Conservation (phyloP, 2,888 invertebrate genomes). For the Leucophenga maculata region DNA sequence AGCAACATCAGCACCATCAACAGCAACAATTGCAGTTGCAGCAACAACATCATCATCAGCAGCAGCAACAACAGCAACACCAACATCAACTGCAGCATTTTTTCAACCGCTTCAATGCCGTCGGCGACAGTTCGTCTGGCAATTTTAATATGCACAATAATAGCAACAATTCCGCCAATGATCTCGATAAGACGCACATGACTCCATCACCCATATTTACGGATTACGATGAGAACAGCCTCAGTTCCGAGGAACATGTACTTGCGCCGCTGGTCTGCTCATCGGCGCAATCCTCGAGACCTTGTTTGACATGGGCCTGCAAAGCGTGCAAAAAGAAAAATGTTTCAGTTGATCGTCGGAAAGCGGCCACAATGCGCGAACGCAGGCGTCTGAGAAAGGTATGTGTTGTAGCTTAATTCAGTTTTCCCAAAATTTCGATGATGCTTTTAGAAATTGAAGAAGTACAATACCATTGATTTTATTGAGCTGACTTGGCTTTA, state of each 20-base stretch:
- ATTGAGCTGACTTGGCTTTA: neutral
- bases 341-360: conserved; percentile 94
- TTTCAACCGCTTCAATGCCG: conserved; percentile 63
- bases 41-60: conserved; percentile 35
- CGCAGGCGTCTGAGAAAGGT: conserved; percentile 94
- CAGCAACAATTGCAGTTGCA: conserved; percentile 33
- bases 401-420: too few relatives aligned
- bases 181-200: conserved; percentile 51
- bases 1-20: conserved; percentile 29
- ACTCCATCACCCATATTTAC: conserved; percentile 70
- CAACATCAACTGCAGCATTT: conserved; percentile 64
- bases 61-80: conserved; percentile 47
- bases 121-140: conserved; percentile 47
- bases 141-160: conserved; percentile 39
- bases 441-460: too few relatives aligned
- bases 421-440: too few relatives aligned
- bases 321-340: conserved; percentile 98
- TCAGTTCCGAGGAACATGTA: conserved; percentile 72
- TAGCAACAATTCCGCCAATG: conserved; percentile 44
- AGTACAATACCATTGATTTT: neutral
- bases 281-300: conserved; percentile 74
- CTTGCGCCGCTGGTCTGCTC: conserved; percentile 73
- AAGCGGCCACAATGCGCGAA: conserved; percentile 97
- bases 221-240: conserved; percentile 71
- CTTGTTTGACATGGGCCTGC: conserved; percentile 96